Base-by-base conservation (phyloP, 92 coral and sea anemone genomes). In the Palythoa grandiflora region DNA sequence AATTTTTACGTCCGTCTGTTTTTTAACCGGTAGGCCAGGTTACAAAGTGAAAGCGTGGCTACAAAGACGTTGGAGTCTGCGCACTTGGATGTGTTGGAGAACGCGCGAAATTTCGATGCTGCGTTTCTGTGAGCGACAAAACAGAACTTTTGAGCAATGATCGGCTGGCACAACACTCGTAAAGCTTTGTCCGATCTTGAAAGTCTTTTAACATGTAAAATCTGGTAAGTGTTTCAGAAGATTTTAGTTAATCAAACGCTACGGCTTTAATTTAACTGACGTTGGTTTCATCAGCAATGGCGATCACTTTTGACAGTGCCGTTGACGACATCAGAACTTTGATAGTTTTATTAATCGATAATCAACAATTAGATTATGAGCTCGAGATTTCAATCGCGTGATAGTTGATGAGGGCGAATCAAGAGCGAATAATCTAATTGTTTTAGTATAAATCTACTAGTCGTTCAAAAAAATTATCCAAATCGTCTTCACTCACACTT, bases 141-240 rank as follows among this genome's bases (percentile, higher is more conserved):
- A 71, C 55, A 16, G 19, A 73, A 14, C 63, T 37, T 19, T 36
- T 73, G 83, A 55, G 65, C 19, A 60, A 89, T 91, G 93, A 91
- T 94, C 75, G 94, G 91, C 9, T 96, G 98, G 98, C 75, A 71
- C 16, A 91, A 87, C 38, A 93, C 99, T 19, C 92, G 90, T 55
- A 57, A 73, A 14, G 98, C 96, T 60, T 84, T 96, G 72, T 84
- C 85, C 35, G 88, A 91, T 78, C 93, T 96, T 20, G 96, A 92
- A 87, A 71, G 83, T 61, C 90, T 96, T 75, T 84, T 96, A 20
- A 93, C 87, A 2, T 96, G 99, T 71, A 91, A 89, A 65, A 86
- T 96, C 47, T 96, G 99, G 99, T 96, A 89, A 52, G 96, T 75
- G 52, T 36, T 71, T 72, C 9, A 47, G 20, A 9, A 28, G 10